Evolutionary conservation across 2,113 vertebrate genomes (phyloP).

Genomic region (Scartelaos histophorus): DNA sequence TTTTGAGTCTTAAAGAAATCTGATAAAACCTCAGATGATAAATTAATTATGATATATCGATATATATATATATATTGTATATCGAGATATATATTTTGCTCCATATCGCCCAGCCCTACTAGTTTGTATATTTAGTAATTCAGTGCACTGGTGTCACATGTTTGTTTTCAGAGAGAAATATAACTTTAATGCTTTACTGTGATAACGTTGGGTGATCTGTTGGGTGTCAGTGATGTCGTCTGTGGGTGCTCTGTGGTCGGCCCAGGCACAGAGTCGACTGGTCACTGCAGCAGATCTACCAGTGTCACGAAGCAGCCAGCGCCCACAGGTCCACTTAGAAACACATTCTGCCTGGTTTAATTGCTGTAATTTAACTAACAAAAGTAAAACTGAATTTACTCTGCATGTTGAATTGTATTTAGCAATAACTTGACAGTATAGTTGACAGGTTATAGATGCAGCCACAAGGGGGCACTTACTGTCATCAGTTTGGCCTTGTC

Average conservation of each 20-base stretch:
- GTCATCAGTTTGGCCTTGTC: background rate
- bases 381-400: background rate
- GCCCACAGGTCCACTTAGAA: constrained; percentile 80
- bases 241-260: constrained; percentile 60
- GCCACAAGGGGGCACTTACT: background rate
- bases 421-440: background rate
- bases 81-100: no score
- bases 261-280: constrained; percentile 77
- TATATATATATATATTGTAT: no score
- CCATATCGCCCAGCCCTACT: no score
- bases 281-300: constrained; percentile 88
- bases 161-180: no score
- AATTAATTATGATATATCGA: no score
- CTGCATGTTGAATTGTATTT: background rate
- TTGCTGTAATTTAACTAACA: background rate
- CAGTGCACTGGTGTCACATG: no score
- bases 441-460: background rate
- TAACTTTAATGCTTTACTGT: no score
- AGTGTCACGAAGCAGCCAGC: constrained; percentile 80
- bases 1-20: no score
- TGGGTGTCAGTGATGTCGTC: constrained; percentile 81
- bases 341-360: background rate
- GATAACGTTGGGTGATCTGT: no score
- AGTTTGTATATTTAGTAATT: no score
- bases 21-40: no score